Conservation (phyloP, 2,797 vertebrate genomes). For the Erethizon dorsatum region DNA sequence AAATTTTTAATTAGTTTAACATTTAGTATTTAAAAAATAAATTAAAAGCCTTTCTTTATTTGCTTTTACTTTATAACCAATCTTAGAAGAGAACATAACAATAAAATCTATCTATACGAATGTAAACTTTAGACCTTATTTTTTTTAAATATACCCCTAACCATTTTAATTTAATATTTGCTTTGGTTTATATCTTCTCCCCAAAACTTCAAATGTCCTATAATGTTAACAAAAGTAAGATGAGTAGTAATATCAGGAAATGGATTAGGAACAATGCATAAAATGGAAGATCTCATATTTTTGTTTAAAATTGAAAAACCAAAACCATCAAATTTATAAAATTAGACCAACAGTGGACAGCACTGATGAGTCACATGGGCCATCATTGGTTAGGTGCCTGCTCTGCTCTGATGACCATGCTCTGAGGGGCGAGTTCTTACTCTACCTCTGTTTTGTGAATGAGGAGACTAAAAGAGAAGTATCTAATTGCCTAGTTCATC, state of each 20-base stretch:
- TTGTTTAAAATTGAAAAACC: conserved; percentile 41
- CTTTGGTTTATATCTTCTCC: conserved; percentile 53
- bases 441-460: background rate
- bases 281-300: background rate
- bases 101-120: conserved; percentile 18
- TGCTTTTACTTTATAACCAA: conserved; percentile 44
- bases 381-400: background rate
- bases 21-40: conserved; percentile 1
- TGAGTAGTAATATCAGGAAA: background rate
- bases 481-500: background rate
- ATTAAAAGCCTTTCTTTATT: conserved; percentile 40
- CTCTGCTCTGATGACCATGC: background rate
- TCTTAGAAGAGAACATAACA: conserved; percentile 31
- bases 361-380: background rate
- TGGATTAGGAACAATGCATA: background rate
- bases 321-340: conserved; percentile 31
- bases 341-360: background rate
- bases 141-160: background rate
- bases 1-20: conserved; percentile 50
- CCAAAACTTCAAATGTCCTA: conserved; percentile 38
- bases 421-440: background rate
- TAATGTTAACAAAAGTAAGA: conserved; percentile 27
- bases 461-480: background rate
- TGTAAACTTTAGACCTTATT: background rate
- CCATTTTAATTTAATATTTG: conserved; percentile 47